These are phyloP conservation scores for Cuculus canorus DNA, from an alignment of 2,797 vertebrate species.

Conservation along the genomic window DNA sequence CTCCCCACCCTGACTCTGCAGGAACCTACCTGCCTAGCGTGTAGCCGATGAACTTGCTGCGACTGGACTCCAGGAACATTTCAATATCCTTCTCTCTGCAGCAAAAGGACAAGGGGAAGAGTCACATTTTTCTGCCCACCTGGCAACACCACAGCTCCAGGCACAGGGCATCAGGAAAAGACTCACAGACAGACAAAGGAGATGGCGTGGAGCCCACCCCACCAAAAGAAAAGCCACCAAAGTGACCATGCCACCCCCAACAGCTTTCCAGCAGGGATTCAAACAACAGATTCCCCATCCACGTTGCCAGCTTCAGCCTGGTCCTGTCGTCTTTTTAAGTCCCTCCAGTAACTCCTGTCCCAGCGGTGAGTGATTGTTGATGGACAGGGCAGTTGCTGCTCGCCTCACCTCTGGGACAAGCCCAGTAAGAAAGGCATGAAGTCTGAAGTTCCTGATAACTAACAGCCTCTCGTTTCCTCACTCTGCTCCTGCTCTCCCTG, in stretches of 20 bases:
- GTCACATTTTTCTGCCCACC: accelerated
- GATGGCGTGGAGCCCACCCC: background rate
- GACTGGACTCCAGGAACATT: constrained; percentile 95
- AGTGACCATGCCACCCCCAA: background rate
- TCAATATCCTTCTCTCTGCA: constrained; percentile 97
- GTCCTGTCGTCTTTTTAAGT: too few relatives aligned
- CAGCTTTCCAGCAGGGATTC: background rate
- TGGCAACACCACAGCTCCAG: background rate
- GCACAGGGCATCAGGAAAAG: background rate
- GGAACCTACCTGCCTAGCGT: constrained; percentile 90
- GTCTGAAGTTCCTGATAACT: background rate
- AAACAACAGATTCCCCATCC: too few relatives aligned
- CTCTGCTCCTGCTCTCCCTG: background rate
- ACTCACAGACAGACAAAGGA: accelerated
- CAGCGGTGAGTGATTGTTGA: too few relatives aligned
- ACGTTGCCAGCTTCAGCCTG: too few relatives aligned
- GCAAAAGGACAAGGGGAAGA: background rate
- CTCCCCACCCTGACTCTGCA: background rate
- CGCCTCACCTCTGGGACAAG: too few relatives aligned
- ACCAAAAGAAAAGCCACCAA: accelerated
- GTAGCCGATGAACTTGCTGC: constrained; percentile 99
- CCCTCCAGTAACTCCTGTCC: too few relatives aligned
- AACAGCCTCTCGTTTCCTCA: accelerated
- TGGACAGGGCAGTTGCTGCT: too few relatives aligned
- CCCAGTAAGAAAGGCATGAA: too few relatives aligned